Conservation (phyloP, 2,888 invertebrate genomes). For the Cephalotes varians region DNA sequence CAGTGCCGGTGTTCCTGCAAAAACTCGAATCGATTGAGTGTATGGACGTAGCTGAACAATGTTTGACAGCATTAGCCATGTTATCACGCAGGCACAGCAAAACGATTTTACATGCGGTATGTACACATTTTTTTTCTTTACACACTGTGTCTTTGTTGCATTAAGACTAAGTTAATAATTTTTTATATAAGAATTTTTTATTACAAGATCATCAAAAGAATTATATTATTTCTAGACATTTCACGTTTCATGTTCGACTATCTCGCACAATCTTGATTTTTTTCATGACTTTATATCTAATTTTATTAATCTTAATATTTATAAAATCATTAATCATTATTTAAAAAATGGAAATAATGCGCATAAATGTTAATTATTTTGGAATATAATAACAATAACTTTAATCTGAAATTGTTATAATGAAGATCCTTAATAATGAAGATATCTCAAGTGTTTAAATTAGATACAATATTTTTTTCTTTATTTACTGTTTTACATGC, state of each 20-base stretch:
- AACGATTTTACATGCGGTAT: conserved; percentile 96
- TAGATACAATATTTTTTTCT: background rate
- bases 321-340: background rate
- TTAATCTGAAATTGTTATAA: background rate
- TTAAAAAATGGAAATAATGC: too few species aligned
- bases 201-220: background rate
- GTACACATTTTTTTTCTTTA: conserved; percentile 74
- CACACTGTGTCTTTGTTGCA: background rate
- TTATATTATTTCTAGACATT: background rate
- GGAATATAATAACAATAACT: background rate
- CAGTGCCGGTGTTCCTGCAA: conserved; percentile 98
- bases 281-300: background rate
- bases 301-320: conserved; percentile 7
- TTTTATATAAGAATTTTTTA: background rate
- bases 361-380: too few species aligned
- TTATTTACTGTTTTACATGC: background rate
- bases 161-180: background rate
- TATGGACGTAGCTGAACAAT: conserved; percentile 99
- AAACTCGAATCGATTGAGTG: conserved; percentile 99
- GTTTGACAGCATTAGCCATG: conserved; percentile 98
- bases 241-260: background rate
- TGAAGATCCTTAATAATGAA: background rate
- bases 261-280: background rate
- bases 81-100: conserved; percentile 98
- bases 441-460: background rate